Percentiles rank a stretch among this genome's conserved stretches.
Conservation (phyloP, 2,888 invertebrate species). For the Ferrisia virgata region DNA sequence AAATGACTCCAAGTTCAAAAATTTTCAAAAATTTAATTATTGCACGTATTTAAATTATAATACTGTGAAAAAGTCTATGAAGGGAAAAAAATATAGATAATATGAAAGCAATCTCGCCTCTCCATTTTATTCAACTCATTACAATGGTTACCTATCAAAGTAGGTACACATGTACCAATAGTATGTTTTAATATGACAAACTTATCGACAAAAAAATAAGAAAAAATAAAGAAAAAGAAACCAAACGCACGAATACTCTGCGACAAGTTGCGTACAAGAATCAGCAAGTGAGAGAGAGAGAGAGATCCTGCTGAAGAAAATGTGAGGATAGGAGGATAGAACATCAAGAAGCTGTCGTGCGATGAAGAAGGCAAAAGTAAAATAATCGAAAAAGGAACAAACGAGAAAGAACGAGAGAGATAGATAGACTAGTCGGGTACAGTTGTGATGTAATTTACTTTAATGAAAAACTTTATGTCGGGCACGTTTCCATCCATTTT, state of each 20-base stretch:
- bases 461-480: constrained; percentile 44
- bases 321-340: not conserved
- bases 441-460: constrained; percentile 39
- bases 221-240: not conserved
- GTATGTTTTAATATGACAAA: too few relatives aligned
- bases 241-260: not conserved
- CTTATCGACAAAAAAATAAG: too few relatives aligned
- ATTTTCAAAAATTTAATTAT: too few relatives aligned
- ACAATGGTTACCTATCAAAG: too few relatives aligned
- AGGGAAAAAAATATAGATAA: too few relatives aligned
- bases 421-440: too few relatives aligned
- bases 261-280: not conserved
- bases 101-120: too few relatives aligned
- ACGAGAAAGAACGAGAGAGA: not conserved
- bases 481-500: constrained; percentile 44
- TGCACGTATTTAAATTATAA: too few relatives aligned
- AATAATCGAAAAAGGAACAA: constrained; percentile 8
- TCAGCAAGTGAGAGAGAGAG: not conserved
- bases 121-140: too few relatives aligned
- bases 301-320: not conserved
- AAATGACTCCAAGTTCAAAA: too few relatives aligned
- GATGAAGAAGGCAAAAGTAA: constrained; percentile 9
- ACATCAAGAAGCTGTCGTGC: not conserved
- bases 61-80: too few relatives aligned
- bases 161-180: too few relatives aligned